Percentiles rank a stretch among this genome's conserved stretches.
Evolutionary conservation across 2,113 vertebrate species (phyloP).

Genomic region (Albula glossodonta): DNA sequence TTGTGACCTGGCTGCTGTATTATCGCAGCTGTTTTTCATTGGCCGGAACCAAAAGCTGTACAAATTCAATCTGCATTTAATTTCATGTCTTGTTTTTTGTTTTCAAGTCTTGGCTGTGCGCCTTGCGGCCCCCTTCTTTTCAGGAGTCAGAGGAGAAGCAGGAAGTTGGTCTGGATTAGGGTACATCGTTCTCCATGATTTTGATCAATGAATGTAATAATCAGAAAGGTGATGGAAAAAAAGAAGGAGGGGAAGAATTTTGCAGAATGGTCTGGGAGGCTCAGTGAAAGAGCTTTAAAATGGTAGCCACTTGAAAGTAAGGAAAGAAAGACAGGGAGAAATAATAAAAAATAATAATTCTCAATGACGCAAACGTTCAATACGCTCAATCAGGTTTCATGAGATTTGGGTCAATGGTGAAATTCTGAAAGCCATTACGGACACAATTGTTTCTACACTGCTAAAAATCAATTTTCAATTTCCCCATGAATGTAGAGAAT

Average conservation of each 20-base stretch:
- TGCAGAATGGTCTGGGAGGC: background rate
- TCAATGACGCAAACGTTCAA: conserved; percentile 3
- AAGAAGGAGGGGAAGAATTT: background rate
- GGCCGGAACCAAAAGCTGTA: background rate
- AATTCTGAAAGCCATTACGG: conserved; percentile 25
- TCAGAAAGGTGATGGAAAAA: conserved; percentile 1
- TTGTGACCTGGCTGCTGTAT: background rate
- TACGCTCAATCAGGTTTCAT: conserved; percentile 23
- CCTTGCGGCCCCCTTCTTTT: background rate
- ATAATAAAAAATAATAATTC: background rate
- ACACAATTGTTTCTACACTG: conserved; percentile 27
- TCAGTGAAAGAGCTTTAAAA: background rate
- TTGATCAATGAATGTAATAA: background rate
- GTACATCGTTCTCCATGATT: background rate
- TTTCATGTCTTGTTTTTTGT: too few species aligned
- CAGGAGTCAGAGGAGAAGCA: background rate
- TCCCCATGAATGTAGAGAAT: conserved; percentile 13
- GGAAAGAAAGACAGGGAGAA: background rate
- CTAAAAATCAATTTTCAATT: conserved; percentile 30
- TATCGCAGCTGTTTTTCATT: background rate
- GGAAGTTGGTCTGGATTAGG: background rate
- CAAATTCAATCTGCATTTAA: too few species aligned
- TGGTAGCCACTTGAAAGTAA: background rate
- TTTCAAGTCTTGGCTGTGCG: too few species aligned
- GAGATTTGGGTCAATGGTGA: conserved; percentile 29